Percentiles rank a stretch among this genome's conserved stretches.
Conservation (phyloP, 2,797 vertebrate genomes). For the Dallia pectoralis region DNA sequence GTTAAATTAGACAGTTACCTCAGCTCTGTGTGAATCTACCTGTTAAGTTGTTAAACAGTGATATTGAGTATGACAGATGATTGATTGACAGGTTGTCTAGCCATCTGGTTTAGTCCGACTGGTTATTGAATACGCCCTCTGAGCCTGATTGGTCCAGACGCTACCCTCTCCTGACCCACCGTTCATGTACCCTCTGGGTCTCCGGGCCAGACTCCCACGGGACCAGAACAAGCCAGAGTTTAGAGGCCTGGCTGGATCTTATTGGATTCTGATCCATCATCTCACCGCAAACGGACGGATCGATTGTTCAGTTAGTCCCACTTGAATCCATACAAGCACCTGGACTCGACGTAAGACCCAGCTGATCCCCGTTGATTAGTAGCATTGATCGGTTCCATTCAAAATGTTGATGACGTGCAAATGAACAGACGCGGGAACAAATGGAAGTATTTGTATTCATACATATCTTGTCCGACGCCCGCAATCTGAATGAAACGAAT, state of each 20-base stretch:
- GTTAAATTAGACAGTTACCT: neutral
- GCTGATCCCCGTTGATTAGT: conserved; percentile 11
- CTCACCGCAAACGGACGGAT: conserved; percentile 52
- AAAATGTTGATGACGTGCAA: neutral
- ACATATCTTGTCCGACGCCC: neutral
- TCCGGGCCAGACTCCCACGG: conserved; percentile 51
- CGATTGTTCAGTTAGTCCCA: conserved; percentile 34
- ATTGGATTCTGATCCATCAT: conserved; percentile 51
- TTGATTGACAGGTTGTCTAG: conserved; percentile 49
- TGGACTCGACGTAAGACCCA: conserved; percentile 52
- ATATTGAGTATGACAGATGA: neutral
- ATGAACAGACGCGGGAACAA: conserved; percentile 7
- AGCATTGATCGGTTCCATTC: neutral
- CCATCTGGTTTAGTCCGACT: conserved; percentile 32
- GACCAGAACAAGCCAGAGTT: conserved; percentile 38
- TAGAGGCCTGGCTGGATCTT: conserved; percentile 46
- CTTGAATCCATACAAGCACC: conserved; percentile 38
- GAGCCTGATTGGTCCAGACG: conserved; percentile 44
- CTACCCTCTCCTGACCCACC: conserved; percentile 18
- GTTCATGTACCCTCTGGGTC: conserved; percentile 59
- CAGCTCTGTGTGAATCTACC: neutral
- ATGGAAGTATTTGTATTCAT: neutral
- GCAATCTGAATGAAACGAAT: neutral
- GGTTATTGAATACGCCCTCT: conserved; percentile 39
- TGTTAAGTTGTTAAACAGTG: neutral